Conservation (phyloP, 2,888 invertebrate species). For the Acleris sparsana region DNA sequence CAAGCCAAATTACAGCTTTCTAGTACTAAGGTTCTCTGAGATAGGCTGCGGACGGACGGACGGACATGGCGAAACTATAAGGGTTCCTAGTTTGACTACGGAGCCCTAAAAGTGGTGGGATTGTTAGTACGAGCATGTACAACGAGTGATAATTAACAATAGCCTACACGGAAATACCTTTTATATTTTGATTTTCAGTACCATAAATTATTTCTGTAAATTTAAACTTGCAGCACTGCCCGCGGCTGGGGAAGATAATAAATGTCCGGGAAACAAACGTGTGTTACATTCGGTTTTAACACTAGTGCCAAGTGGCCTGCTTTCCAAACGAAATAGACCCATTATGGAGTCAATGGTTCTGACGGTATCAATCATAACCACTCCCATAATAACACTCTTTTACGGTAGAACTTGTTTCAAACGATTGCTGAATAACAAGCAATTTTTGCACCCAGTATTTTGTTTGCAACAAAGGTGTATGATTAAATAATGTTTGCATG, state of each 20-base stretch:
- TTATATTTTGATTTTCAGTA: slow-evolving; percentile 33
- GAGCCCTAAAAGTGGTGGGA: no score
- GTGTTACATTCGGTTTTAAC: background rate
- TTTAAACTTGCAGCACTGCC: slow-evolving; percentile 34
- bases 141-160: slow-evolving; percentile 20
- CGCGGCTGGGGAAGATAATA: slow-evolving; percentile 33
- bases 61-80: no score
- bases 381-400: slow-evolving; percentile 2
- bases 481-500: slow-evolving; percentile 65
- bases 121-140: background rate
- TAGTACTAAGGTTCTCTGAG: no score
- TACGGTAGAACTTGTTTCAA: slow-evolving; percentile 44
- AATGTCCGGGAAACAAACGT: slow-evolving; percentile 37
- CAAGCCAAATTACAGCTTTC: no score
- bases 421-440: slow-evolving; percentile 59
- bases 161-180: slow-evolving; percentile 15
- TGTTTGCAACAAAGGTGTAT: slow-evolving; percentile 56
- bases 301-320: background rate
- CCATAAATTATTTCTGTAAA: slow-evolving; percentile 34
- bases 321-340: no score
- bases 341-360: background rate
- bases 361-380: background rate
- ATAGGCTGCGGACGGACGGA: no score
- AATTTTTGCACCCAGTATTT: slow-evolving; percentile 54
- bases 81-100: no score